These are phyloP conservation scores for Leucoraja erinaceus DNA, from an alignment of 2,113 vertebrate species.

Conservation along the genomic window DNA sequence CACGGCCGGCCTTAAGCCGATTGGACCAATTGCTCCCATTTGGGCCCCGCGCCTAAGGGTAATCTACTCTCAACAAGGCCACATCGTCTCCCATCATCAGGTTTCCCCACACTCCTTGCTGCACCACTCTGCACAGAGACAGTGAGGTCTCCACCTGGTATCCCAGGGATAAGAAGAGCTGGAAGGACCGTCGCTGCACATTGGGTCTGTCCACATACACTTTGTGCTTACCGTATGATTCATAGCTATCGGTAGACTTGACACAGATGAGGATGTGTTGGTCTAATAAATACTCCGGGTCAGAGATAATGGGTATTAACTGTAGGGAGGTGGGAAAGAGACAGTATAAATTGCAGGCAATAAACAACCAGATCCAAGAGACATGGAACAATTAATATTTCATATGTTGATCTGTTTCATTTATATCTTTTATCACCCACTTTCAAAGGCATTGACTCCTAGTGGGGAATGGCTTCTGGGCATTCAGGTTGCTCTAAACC, in stretches of 20 bases:
- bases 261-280: conserved; percentile 93
- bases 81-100: background rate
- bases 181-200: background rate
- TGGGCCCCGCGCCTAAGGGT: too few relatives aligned
- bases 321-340: conserved; percentile 44
- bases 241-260: conserved; percentile 87
- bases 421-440: background rate
- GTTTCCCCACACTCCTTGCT: background rate
- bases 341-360: background rate
- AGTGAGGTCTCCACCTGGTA: background rate
- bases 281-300: conserved; percentile 89
- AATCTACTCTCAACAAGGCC: background rate
- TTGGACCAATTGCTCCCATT: too few relatives aligned
- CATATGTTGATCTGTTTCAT: background rate
- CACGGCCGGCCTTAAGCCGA: too few relatives aligned
- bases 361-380: background rate
- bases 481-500: background rate
- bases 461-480: background rate
- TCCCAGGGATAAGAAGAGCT: background rate
- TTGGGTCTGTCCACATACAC: background rate
- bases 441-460: background rate
- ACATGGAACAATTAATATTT: background rate
- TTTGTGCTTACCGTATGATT: conserved; percentile 80
- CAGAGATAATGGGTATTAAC: conserved; percentile 93
- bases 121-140: background rate